Percentiles rank a stretch among this genome's conserved stretches.
Conservation (phyloP, 2,888 invertebrate genomes). For the Melitaea athalia region DNA sequence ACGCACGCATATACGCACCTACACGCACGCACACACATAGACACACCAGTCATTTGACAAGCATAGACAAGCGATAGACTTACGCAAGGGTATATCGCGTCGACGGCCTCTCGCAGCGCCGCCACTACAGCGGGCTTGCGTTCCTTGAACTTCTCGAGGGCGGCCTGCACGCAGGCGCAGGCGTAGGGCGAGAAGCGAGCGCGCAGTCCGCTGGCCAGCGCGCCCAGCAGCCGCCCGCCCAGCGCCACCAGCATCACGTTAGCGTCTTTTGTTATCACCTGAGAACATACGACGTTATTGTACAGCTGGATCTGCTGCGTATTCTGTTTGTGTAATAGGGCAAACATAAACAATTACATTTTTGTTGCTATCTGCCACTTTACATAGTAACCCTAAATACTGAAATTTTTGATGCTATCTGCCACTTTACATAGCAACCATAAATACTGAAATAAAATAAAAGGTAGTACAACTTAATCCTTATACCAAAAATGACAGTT, state of each 20-base stretch:
- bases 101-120: slow-evolving; percentile 93
- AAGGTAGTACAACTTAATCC: too few relatives aligned
- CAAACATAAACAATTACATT: too few relatives aligned
- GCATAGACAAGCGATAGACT: slow-evolving; percentile 52
- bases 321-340: too few relatives aligned
- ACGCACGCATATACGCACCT: not conserved
- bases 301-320: too few relatives aligned
- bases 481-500: too few relatives aligned
- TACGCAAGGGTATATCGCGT: slow-evolving; percentile 91
- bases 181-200: slow-evolving; percentile 94
- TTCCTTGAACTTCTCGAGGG: slow-evolving; percentile 98
- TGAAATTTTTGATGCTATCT: too few relatives aligned
- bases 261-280: slow-evolving; percentile 95
- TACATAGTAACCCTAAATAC: too few relatives aligned
- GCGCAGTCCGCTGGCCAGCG: slow-evolving; percentile 92
- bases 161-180: slow-evolving; percentile 86
- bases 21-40: not conserved
- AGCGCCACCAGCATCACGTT: slow-evolving; percentile 96
- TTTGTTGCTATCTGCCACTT: too few relatives aligned
- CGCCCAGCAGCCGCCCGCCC: slow-evolving; percentile 91
- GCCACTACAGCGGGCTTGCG: slow-evolving; percentile 95
- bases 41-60: not conserved
- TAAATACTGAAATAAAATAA: too few relatives aligned
- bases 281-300: slow-evolving; percentile 37
- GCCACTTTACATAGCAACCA: too few relatives aligned